phyloP scores from a whole-genome alignment of 2,113 vertebrate species.

The Thalassoma bifasciatum region DNA sequence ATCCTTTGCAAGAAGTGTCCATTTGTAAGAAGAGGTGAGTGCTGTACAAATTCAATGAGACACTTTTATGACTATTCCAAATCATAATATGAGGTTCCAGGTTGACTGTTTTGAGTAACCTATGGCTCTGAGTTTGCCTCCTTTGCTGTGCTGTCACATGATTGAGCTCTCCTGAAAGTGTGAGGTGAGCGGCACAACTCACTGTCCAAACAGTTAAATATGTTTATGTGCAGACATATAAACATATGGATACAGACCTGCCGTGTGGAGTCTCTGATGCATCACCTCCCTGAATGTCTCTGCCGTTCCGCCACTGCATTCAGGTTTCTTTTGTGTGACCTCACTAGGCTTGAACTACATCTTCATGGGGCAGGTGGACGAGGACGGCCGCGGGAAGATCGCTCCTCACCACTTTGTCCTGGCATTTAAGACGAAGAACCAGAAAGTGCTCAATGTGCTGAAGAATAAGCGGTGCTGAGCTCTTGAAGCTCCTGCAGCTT shows the following conservation, averaged over 20 bases:
- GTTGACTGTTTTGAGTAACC: constrained; percentile 61
- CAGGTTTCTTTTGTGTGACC: constrained; percentile 83
- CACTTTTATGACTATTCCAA: not conserved
- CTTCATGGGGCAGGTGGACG: constrained; percentile 96
- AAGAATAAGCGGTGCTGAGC: constrained; percentile 92
- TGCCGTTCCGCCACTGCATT: constrained; percentile 84
- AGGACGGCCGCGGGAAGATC: constrained; percentile 91
- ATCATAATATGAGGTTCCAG: constrained; percentile 11
- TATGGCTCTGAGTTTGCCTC: constrained; percentile 76
- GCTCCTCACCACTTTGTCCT: constrained; percentile 92
- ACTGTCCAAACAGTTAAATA: constrained; percentile 57
- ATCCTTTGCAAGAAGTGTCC: constrained; percentile 96
- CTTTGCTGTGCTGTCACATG: constrained; percentile 33
- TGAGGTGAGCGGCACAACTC: constrained; percentile 78
- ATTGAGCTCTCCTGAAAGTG: constrained; percentile 14
- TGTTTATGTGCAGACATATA: constrained; percentile 69
- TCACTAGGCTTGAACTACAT: constrained; percentile 95
- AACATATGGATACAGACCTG: constrained; percentile 60
- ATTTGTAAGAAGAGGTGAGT: constrained; percentile 91
- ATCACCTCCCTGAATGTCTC: constrained; percentile 82
- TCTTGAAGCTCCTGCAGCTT: not conserved
- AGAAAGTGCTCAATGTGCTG: constrained; percentile 89
- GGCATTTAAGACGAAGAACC: constrained; percentile 95
- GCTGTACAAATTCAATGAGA: not conserved
- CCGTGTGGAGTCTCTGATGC: constrained; percentile 67